phyloP scores from a whole-genome alignment of 2,888 invertebrate species.

The Antitype chi region DNA sequence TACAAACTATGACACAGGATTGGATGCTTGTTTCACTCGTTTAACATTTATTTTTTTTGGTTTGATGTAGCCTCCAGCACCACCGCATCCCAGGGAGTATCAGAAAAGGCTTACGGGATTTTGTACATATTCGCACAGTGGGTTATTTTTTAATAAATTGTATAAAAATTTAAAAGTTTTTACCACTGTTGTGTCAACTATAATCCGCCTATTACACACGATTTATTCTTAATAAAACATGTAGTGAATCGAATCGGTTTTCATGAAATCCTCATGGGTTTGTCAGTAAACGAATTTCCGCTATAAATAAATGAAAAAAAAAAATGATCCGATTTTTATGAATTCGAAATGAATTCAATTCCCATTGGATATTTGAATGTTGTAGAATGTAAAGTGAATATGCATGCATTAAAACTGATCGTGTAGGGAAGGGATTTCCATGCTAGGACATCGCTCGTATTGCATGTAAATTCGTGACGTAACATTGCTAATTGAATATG shows the following conservation, averaged over 20 bases:
- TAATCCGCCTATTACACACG: conserved; percentile 27
- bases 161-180: conserved; percentile 23
- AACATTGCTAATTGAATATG: conserved; percentile 17
- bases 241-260: conserved; percentile 21
- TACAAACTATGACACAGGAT: neutral
- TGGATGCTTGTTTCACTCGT: neutral
- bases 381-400: conserved; percentile 5
- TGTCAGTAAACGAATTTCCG: conserved; percentile 28
- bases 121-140: conserved; percentile 16
- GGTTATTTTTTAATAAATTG: conserved; percentile 51
- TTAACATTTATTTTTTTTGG: conserved; percentile 12
- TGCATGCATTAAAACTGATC: conserved; percentile 1
- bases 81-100: conserved; percentile 3
- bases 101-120: conserved; percentile 33
- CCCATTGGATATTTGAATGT: conserved; percentile 19
- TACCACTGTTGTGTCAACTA: conserved; percentile 40
- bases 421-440: conserved; percentile 2
- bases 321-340: conserved; percentile 32
- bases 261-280: conserved; percentile 39
- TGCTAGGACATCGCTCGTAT: neutral
- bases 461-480: conserved; percentile 30
- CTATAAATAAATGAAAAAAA: conserved; percentile 19
- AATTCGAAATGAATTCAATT: conserved; percentile 25
- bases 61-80: conserved; percentile 4
- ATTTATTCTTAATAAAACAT: conserved; percentile 31